phyloP scores from a whole-genome alignment of 2,113 vertebrate genomes.

The Rhabdornis inornatus region DNA sequence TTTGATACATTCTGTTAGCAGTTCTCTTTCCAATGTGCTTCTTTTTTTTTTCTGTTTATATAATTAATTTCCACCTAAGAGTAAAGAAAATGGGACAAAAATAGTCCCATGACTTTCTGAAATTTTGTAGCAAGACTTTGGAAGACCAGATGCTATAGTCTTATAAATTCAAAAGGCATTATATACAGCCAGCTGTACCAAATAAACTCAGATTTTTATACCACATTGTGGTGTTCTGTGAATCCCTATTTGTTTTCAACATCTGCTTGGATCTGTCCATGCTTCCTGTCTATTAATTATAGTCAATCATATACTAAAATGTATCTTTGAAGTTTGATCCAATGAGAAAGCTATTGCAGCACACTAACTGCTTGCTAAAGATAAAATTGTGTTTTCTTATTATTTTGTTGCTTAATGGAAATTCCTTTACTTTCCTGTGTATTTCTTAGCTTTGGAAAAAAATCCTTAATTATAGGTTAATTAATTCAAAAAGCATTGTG shows the following conservation, averaged over 20 bases:
- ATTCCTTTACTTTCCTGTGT: not conserved
- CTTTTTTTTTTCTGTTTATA: not conserved
- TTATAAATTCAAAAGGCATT: constrained; percentile 65
- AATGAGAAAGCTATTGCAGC: not conserved
- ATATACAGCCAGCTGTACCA: constrained; percentile 64
- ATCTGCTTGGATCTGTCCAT: constrained; percentile 68
- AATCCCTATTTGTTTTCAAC: constrained; percentile 64
- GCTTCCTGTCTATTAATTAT: constrained; percentile 60
- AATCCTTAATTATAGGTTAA: not conserved
- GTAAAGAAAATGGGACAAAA: not conserved
- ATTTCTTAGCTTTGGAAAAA: not conserved
- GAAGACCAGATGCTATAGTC: constrained; percentile 71
- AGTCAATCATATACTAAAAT: constrained; percentile 26
- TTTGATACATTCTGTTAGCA: not conserved
- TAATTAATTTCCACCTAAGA: not conserved
- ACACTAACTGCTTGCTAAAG: not conserved
- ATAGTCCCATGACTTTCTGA: not conserved
- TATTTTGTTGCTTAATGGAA: not conserved
- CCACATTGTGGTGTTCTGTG: constrained; percentile 25
- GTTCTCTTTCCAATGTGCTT: not conserved
- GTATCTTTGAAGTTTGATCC: constrained; percentile 2
- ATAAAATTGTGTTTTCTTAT: not conserved
- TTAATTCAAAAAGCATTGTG: not conserved
- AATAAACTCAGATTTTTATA: constrained; percentile 75
- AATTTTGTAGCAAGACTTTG: constrained; percentile 37